phyloP scores from a whole-genome alignment of 2,113 vertebrate genomes.

The Leptobrachium ailaonicum region DNA sequence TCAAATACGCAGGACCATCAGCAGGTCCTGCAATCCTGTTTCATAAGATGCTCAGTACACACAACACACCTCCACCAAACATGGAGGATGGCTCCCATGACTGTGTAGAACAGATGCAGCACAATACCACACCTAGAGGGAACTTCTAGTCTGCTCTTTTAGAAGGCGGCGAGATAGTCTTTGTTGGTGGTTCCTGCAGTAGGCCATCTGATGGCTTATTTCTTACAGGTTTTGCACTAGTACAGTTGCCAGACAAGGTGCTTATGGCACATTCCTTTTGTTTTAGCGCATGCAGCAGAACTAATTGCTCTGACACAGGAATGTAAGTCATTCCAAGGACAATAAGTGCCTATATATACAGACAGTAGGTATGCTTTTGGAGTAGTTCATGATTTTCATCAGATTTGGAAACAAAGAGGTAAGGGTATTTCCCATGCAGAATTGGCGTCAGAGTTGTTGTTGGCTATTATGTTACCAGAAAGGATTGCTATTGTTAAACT shows the following conservation, averaged over 20 bases:
- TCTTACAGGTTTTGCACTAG: background rate
- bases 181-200: background rate
- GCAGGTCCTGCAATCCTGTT: background rate
- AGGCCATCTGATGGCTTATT: too few relatives aligned
- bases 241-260: background rate
- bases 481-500: too few relatives aligned
- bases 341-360: background rate
- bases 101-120: too few relatives aligned
- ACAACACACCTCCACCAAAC: too few relatives aligned
- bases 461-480: too few relatives aligned
- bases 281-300: background rate
- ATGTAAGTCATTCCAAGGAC: background rate
- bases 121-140: background rate
- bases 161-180: background rate
- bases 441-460: too few relatives aligned
- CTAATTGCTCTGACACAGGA: background rate
- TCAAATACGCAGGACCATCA: background rate
- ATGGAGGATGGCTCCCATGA: too few relatives aligned
- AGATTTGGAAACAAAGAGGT: background rate
- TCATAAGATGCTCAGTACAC: too few relatives aligned
- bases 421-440: background rate
- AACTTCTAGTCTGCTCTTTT: background rate
- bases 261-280: background rate
- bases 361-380: constrained; percentile 6
- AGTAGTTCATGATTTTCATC: background rate